A percentile compares a stretch with the other conserved stretches of the same genome.
Conservation (phyloP, 2,888 invertebrate species). For the Chrysina gloriosa region DNA sequence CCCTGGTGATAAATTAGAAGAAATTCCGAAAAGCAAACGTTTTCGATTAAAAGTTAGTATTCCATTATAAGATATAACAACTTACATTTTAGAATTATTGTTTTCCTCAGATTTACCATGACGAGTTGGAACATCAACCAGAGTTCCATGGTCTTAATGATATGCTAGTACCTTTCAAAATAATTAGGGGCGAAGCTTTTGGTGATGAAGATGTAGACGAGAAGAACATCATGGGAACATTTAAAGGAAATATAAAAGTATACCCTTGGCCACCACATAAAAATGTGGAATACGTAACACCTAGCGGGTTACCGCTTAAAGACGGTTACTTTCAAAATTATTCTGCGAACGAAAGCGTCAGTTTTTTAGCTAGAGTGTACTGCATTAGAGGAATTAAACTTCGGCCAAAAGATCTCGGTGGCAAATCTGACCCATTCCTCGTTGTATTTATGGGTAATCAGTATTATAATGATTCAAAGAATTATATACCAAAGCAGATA, state of each 20-base stretch:
- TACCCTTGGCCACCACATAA: constrained; percentile 77
- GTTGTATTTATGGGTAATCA: constrained; percentile 76
- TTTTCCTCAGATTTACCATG: constrained; percentile 64
- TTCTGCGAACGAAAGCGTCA: constrained; percentile 72
- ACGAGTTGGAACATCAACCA: constrained; percentile 76
- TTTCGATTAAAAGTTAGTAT: constrained; percentile 28
- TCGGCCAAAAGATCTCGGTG: constrained; percentile 76
- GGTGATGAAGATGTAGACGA: constrained; percentile 66
- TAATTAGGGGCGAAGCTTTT: constrained; percentile 72
- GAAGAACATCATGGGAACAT: constrained; percentile 60
- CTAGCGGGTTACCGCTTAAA: constrained; percentile 68
- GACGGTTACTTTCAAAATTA: constrained; percentile 72
- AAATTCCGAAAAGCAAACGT: not conserved
- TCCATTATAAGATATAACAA: not conserved
- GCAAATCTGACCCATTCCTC: constrained; percentile 84
- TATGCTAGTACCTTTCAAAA: constrained; percentile 72
- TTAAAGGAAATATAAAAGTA: constrained; percentile 65
- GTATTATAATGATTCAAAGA: constrained; percentile 74
- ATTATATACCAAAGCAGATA: constrained; percentile 77
- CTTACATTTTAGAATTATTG: not conserved
- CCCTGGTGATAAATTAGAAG: not conserved
- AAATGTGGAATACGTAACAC: constrained; percentile 66
- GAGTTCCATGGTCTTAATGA: constrained; percentile 77
- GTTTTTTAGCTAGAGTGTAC: constrained; percentile 81
- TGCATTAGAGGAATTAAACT: constrained; percentile 78